These are phyloP conservation scores for Phortica variegata DNA, from an alignment of 1,140 invertebrate species.

Conservation along the genomic window DNA sequence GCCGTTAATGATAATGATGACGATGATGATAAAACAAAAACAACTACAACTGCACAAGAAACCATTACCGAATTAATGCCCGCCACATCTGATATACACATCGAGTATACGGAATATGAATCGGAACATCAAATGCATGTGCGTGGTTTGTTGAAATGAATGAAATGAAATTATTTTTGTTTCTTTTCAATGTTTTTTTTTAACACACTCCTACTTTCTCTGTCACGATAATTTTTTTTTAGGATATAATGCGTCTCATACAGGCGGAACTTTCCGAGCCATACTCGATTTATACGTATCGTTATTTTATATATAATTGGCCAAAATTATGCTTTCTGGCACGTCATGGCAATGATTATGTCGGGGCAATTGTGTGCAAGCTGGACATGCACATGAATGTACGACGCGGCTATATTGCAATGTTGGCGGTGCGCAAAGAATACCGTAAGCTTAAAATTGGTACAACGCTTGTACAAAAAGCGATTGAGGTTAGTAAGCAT, in stretches of 20 bases:
- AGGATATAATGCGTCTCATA: constrained; percentile 94
- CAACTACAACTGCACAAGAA: constrained; percentile 2
- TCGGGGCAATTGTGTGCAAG: constrained; percentile 98
- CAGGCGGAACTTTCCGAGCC: constrained; percentile 99
- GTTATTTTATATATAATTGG: constrained; percentile 99
- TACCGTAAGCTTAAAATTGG: constrained; percentile 93
- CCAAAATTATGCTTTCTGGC: constrained; percentile 97
- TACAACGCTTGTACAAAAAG: constrained; percentile 72
- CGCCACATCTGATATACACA: constrained; percentile 44
- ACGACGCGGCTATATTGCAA: constrained; percentile 96
- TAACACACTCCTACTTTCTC: background rate
- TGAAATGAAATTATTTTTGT: background rate
- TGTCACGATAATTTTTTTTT: background rate
- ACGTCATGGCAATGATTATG: constrained; percentile 81
- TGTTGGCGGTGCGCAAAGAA: constrained; percentile 96
- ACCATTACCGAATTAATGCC: background rate
- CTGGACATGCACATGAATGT: constrained; percentile 87
- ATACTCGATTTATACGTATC: constrained; percentile 99
- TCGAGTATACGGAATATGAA: constrained; percentile 77
- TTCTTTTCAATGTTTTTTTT: background rate
- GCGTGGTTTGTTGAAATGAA: constrained; percentile 8
- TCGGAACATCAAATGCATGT: constrained; percentile 88
- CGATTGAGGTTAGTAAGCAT: constrained; percentile 71
- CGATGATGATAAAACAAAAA: background rate
- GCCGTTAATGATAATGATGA: constrained; percentile 3